Base-by-base conservation (phyloP, 1,140 invertebrate species). In the Cherax quadricarinatus region DNA sequence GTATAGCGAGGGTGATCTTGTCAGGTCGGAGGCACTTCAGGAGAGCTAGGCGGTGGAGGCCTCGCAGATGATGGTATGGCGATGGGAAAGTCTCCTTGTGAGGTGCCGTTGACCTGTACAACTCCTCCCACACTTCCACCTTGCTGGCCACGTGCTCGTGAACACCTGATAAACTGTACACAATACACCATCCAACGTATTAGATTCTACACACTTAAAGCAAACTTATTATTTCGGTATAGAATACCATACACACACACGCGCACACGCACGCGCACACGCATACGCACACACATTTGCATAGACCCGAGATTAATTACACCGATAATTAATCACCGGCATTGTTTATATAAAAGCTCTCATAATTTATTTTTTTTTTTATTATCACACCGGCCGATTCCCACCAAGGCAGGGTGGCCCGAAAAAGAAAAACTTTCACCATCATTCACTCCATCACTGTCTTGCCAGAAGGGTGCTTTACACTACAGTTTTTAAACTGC, bases 11-110 rank as follows among this genome's bases (percentile, higher is more conserved):
- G 16, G 96, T 94, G 1, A 96, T 94, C 94, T 96, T 96, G 91
- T 96, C 96, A 9, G 96, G 95, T 79, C 96, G 94, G 10, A 96
- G 92, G 94, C 96, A 96, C 62, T 96, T 94, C 1, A 96, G 93
- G 41, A 96, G 93, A 80, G 95, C 94, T 93, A 96, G 94, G 79
- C 94, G 94, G 91, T 95, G 94, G 92, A 96, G 95, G 48, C 89
- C 93, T 21, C 93, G 87, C 9, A 96, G 93, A 1, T 84, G 93
- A 10, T 95, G 94, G 86, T 95, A 94, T 93, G 94, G 95, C 84
- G 95, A 87, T 14, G 96, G 96, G 70, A 95, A 94, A 18, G 87
- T 86, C 73, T 94, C 94, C 81, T 94, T 91, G 57, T 96, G 95
- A 48, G 96, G 96, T 80, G 89, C 89, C n/a, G 95, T 70, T 1